Percentiles rank a stretch among this genome's conserved stretches.
Evolutionary conservation across 2,113 vertebrate genomes (phyloP).

Genomic region (western clawed frog (Xenopus tropicalis)): DNA sequence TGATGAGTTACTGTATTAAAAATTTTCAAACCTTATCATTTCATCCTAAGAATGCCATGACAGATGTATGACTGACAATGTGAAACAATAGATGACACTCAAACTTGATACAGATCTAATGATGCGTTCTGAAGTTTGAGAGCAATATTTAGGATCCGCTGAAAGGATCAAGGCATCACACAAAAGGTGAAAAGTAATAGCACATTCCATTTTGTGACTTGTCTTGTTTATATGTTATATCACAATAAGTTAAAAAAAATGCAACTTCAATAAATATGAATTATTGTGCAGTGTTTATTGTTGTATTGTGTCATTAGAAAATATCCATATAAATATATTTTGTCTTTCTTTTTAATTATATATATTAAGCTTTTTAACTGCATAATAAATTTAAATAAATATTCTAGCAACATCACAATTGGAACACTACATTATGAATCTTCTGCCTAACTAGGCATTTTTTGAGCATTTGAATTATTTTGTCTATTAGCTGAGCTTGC

Average conservation of each 20-base stretch:
- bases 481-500: constrained; percentile 73
- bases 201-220: constrained; percentile 33
- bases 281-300: background rate
- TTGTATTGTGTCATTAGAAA: background rate
- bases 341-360: background rate
- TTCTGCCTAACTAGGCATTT: constrained; percentile 70
- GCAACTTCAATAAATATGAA: background rate
- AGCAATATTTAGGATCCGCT: constrained; percentile 42
- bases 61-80: constrained; percentile 46
- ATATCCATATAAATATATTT: background rate
- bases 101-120: constrained; percentile 39
- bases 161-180: constrained; percentile 41
- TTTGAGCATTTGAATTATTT: constrained; percentile 68
- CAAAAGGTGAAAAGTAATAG: constrained; percentile 37
- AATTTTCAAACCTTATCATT: constrained; percentile 39
- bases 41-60: constrained; percentile 35
- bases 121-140: constrained; percentile 46
- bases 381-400: constrained; percentile 12
- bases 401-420: constrained; percentile 47
- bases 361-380: background rate
- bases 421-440: constrained; percentile 60
- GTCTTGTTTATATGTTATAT: constrained; percentile 39
- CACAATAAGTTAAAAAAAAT: constrained; percentile 20
- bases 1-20: constrained; percentile 46
- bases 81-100: constrained; percentile 41